These are phyloP conservation scores for Pachymerium ferrugineum DNA, from an alignment of 2,888 invertebrate genomes.

Conservation along the genomic window DNA sequence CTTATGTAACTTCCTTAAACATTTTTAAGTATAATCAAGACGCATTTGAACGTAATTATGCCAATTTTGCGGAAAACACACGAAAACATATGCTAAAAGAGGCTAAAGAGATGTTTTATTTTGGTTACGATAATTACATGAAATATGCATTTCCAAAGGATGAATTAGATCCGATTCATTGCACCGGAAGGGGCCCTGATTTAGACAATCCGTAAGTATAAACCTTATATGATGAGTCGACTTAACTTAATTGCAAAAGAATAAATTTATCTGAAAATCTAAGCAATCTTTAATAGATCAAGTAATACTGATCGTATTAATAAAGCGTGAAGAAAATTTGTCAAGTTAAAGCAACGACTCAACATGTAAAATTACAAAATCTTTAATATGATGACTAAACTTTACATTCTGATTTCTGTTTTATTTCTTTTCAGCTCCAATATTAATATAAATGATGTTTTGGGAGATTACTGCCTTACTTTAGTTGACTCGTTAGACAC, in stretches of 20 bases:
- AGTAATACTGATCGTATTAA: no score
- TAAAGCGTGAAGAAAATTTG: no score
- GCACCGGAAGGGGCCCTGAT: constrained; percentile 58
- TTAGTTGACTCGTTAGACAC: constrained; percentile 58
- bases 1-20: constrained; percentile 20
- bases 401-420: neutral
- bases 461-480: constrained; percentile 59
- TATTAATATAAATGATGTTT: constrained; percentile 61
- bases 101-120: constrained; percentile 55
- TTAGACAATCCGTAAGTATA: constrained; percentile 55
- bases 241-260: no score
- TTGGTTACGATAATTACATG: constrained; percentile 60
- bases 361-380: no score
- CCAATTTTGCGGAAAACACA: constrained; percentile 46
- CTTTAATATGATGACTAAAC: neutral
- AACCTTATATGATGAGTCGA: no score
- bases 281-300: no score
- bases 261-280: no score
- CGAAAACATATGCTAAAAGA: constrained; percentile 47
- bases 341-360: no score
- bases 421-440: constrained; percentile 52
- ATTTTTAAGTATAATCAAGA: constrained; percentile 40
- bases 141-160: constrained; percentile 59
- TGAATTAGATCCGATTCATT: constrained; percentile 59
- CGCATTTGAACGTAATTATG: constrained; percentile 43